Evolutionary conservation across 2,888 invertebrate genomes (phyloP), one percentile per base, ranked within the genome.

Genomic region (Tortrix viridana): DNA sequence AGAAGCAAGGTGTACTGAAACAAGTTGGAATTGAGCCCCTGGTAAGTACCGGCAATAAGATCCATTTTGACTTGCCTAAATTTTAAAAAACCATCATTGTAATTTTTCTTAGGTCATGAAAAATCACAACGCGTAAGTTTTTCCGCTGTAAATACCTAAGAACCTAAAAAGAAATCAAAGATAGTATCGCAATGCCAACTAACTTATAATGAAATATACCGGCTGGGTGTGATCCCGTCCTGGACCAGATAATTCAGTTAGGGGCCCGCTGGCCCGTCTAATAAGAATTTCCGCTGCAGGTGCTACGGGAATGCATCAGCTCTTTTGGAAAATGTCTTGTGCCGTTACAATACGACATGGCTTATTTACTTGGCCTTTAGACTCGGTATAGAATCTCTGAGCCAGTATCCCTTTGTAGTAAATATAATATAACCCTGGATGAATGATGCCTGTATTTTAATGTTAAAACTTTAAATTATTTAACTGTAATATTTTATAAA

Each of bases 221-320:
- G 14, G n/a, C 7, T 20, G 20, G 23, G 57, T 20, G 19, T 43
- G 54, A 12, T 58, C 48, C 53, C 6, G 53, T 20, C 53, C 41
- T 41, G 41, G n/a, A 38, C 19, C 50, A 50, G 19, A 50, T 50
- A 72, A 73, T 73, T 71, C 66, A 65, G 73, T 73, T 71, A 67
- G 70, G 68, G 65, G 69, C 57, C 52, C 75, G 67, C 50, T 71
- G 71, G 68, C 63, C 59, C 75, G 76, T 50, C 67, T 74, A 75
- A 75, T 75, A 67, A 70, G 46, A 54, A 68, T 64, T 69, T 75
- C 73, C 71, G 73, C 65, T 60, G 61, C 74, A 74, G 70, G 54
- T 69, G 58, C 53, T 16, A 22, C 44, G 20, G 55, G 46, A 47
- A 47, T 48, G 48, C 22, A 53, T n/a, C 22, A 16, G 22, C 16